These are phyloP conservation scores for Amphilophus citrinellus DNA, from an alignment of 2,113 vertebrate species.

Conservation along the genomic window DNA sequence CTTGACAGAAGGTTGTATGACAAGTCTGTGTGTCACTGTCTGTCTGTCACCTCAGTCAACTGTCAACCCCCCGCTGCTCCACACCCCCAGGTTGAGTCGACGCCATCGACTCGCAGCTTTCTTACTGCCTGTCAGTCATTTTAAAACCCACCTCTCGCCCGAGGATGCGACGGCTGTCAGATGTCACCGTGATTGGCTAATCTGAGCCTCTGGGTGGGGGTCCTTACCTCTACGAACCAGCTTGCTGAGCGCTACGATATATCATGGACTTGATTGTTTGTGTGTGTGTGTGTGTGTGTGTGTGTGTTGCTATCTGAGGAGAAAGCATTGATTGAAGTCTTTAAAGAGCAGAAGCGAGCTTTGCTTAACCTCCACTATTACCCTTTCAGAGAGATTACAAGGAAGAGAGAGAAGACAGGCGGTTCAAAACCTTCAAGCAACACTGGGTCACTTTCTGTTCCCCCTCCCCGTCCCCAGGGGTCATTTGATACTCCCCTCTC, in stretches of 20 bases:
- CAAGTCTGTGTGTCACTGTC: constrained; percentile 41
- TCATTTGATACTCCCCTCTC: constrained; percentile 71
- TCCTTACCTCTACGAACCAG: constrained; percentile 7
- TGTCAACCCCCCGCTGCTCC: constrained; percentile 40
- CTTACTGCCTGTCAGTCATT: constrained; percentile 56
- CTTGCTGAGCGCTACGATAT: background rate
- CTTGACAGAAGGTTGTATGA: constrained; percentile 67
- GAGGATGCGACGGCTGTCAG: constrained; percentile 53
- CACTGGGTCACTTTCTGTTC: constrained; percentile 63
- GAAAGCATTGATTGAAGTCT: constrained; percentile 24
- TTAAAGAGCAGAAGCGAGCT: constrained; percentile 19
- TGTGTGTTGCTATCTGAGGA: background rate
- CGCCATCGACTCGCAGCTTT: constrained; percentile 52
- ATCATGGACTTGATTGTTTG: background rate
- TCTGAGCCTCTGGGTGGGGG: constrained; percentile 36
- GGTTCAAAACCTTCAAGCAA: constrained; percentile 50
- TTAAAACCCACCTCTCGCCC: constrained; percentile 41
- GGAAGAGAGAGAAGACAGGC: constrained; percentile 8
- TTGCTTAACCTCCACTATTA: constrained; percentile 47
- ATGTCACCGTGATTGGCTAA: constrained; percentile 62
- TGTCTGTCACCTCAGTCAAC: constrained; percentile 57
- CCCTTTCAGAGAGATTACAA: constrained; percentile 24
- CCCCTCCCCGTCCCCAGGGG: constrained; percentile 52
- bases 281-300: too few relatives aligned
- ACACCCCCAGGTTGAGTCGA: constrained; percentile 44